These are phyloP conservation scores for Orchestia grillus DNA, from an alignment of 1,140 invertebrate species.

Conservation along the genomic window DNA sequence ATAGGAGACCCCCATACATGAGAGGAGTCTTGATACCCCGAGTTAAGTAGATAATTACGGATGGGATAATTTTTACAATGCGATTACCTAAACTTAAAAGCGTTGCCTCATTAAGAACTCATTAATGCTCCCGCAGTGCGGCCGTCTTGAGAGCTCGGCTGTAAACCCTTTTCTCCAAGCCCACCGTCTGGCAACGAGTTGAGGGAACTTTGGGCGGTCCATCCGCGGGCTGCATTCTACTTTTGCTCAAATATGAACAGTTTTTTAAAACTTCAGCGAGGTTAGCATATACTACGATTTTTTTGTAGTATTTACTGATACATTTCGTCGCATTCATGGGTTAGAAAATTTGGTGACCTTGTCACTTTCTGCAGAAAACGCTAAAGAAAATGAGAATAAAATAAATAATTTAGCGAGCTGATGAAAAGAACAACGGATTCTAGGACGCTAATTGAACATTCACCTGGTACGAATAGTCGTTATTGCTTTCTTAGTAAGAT, in stretches of 20 bases:
- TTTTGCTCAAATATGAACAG: not conserved
- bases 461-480: too few relatives aligned
- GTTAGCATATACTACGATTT: too few relatives aligned
- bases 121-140: conserved; percentile 25
- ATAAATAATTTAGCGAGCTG: not conserved
- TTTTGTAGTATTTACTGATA: not conserved
- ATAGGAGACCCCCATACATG: not conserved
- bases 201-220: not conserved
- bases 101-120: conserved; percentile 36
- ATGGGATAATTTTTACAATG: conserved; percentile 29
- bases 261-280: not conserved
- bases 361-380: not conserved
- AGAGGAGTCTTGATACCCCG: too few relatives aligned
- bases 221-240: not conserved
- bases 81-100: conserved; percentile 31
- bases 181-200: not conserved
- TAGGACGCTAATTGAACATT: too few relatives aligned
- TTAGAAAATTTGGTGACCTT: too few relatives aligned
- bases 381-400: not conserved
- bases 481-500: too few relatives aligned
- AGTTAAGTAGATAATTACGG: not conserved
- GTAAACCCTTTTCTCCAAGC: not conserved
- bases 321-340: not conserved
- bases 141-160: not conserved
- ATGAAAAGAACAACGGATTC: not conserved